A percentile compares a stretch with the other conserved stretches of the same genome.
Conservation (phyloP, 2,888 invertebrate genomes). For the Oscheius onirici region DNA sequence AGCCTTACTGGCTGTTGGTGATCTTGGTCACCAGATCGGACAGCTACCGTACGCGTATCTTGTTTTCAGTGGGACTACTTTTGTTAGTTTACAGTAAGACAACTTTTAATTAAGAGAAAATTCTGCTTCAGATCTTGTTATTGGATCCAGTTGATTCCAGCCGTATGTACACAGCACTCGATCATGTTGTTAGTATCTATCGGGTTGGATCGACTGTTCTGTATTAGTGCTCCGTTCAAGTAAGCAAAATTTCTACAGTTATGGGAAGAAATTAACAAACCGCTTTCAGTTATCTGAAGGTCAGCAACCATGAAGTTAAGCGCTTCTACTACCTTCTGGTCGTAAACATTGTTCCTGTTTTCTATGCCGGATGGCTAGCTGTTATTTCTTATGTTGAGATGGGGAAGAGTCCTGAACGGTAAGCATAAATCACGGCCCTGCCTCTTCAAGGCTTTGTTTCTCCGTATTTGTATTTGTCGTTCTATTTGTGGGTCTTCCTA, state of each 20-base stretch:
- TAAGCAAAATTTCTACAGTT: neutral
- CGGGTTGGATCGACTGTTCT: slow-evolving; percentile 5
- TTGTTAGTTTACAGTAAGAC: neutral
- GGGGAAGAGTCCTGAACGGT: neutral
- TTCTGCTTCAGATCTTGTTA: neutral
- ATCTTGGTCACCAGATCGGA: slow-evolving; percentile 1
- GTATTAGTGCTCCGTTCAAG: neutral
- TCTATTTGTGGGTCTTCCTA: no score
- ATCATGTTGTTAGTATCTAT: neutral
- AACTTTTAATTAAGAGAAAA: no score
- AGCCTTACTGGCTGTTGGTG: neutral
- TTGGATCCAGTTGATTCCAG: slow-evolving; percentile 10
- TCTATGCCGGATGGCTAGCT: neutral
- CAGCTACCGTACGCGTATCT: neutral
- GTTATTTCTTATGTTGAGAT: neutral
- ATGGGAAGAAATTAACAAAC: neutral
- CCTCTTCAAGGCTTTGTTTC: no score
- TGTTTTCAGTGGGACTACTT: neutral
- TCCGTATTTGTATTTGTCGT: no score
- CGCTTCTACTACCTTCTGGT: neutral
- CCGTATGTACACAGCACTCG: neutral
- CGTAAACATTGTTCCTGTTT: neutral
- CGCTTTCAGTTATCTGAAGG: no score
- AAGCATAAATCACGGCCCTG: no score
- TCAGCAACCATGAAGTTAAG: neutral